Evolutionary conservation across 1,140 invertebrate species (phyloP), one percentile per base, ranked within the genome.

Genomic region (Caenorhabditis tropicalis): DNA sequence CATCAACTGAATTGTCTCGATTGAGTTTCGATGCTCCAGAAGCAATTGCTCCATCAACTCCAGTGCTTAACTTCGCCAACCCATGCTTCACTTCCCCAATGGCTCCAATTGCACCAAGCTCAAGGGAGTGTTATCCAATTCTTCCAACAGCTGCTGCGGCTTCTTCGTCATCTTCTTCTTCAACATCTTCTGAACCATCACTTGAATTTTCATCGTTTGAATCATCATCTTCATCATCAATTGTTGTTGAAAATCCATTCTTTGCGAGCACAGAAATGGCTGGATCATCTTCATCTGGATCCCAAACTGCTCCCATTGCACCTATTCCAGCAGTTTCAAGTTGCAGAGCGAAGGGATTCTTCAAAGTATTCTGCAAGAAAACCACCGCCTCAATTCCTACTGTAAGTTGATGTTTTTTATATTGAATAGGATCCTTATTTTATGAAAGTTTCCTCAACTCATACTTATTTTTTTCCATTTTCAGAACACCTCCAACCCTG

Each of bases 1-100:
- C 89, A 27, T 88, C 87, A 33, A 91, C 87, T 46, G 90, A 90
- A 79, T 85, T 90, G 16, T 86, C 87, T 15, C 87, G 87, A 83
- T 60, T 90, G 15, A 89, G 56, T 70, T 89, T 90, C 58, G 86
- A 53, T 29, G 49, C 15, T 33, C 48, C 81, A 39, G 49, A 51
- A 43, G 15, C 81, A 39, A 29, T 12, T 29, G 29, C 21, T 29
- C 79, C 48, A 53, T 33, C 51, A 9, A 81, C 48, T 51, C 79
- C 79, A 27, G n/a, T 53, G 19, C 33, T 81, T 21, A 81, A 81
- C 48, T 81, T 81, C 48, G 36, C 51, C 51, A 53, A 51, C 16
- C 79, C 51, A 81, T 74, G 65, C 27, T 74, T 74, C 65, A 46
- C 33, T 39, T 74, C 65, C 43, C 36, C 65, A 74, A 43, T 74